Percentiles rank a stretch among this genome's conserved stretches.
These are phyloP conservation scores for Anolis apletophallus DNA, from an alignment of 2,797 vertebrate species.

Conservation along the genomic window DNA sequence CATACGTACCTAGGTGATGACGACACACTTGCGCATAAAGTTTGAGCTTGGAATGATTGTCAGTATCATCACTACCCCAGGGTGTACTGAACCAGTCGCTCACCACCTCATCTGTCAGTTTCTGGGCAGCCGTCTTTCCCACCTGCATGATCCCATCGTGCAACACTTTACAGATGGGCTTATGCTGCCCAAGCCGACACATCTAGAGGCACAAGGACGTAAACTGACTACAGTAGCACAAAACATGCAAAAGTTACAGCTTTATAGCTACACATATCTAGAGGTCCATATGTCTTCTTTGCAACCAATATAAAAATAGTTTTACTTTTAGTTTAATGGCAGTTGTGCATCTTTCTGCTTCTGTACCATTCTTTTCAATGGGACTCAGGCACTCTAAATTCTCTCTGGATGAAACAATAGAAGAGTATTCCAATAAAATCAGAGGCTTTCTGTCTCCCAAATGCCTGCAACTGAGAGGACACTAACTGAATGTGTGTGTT, in stretches of 20 bases:
- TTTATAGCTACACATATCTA: not conserved
- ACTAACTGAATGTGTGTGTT: not conserved
- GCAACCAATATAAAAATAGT: not conserved
- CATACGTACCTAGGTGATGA: conserved; percentile 89
- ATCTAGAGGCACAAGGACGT: conserved; percentile 79
- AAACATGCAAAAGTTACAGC: not conserved
- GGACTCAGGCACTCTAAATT: not conserved
- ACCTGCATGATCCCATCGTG: conserved; percentile 91
- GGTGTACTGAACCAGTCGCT: conserved; percentile 91
- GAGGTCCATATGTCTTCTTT: not conserved
- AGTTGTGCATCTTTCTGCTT: accelerated
- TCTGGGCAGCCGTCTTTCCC: conserved; percentile 84
- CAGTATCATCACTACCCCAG: conserved; percentile 89
- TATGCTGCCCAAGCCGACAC: conserved; percentile 96
- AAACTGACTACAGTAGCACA: not conserved
- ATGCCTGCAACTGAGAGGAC: conserved; percentile 16
- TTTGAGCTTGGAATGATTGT: conserved; percentile 95
- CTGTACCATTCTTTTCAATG: not conserved
- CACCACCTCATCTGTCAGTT: conserved; percentile 86
- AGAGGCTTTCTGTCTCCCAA: not conserved
- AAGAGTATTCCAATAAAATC: not conserved
- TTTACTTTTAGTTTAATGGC: not conserved
- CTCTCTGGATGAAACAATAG: not conserved
- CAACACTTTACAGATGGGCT: conserved; percentile 93
- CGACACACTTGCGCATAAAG: conserved; percentile 94